A percentile compares a stretch with the other conserved stretches of the same genome.
Evolutionary conservation across 2,113 vertebrate species (phyloP).

Genomic region (Narcine bancroftii): DNA sequence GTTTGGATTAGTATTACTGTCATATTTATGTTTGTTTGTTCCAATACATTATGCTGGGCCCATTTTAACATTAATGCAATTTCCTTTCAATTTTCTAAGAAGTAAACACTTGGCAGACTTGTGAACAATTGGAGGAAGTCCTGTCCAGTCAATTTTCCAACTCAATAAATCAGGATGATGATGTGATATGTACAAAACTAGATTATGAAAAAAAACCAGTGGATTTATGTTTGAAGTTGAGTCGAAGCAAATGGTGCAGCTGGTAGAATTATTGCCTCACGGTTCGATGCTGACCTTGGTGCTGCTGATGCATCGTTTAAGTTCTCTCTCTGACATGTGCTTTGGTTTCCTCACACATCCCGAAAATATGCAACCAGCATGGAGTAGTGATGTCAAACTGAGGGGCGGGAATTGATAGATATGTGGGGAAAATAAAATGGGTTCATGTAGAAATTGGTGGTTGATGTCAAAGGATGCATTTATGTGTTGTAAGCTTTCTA

Average conservation of each 20-base stretch:
- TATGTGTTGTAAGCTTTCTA: too few species aligned
- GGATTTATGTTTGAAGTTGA: background rate
- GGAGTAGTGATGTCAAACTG: too few species aligned
- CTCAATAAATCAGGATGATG: background rate
- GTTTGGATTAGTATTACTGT: background rate
- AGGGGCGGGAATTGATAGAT: too few species aligned
- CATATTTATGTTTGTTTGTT: background rate
- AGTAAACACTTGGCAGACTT: background rate
- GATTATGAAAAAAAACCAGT: background rate
- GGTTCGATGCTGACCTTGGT: too few species aligned
- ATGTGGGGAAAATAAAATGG: too few species aligned
- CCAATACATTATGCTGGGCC: background rate
- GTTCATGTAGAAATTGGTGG: too few species aligned
- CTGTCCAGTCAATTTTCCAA: background rate
- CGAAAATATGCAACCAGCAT: too few species aligned
- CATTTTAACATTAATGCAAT: background rate
- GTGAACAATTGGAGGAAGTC: background rate
- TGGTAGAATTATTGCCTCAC: too few species aligned
- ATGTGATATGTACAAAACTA: background rate
- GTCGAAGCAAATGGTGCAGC: background rate
- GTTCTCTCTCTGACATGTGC: too few species aligned
- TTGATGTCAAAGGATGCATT: too few species aligned
- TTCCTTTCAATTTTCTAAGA: background rate
- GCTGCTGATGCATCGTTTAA: too few species aligned
- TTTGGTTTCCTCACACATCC: too few species aligned